Percentiles rank a stretch among this genome's conserved stretches.
These are phyloP conservation scores for Bolborhynchus lineola DNA, from an alignment of 2,113 vertebrate species.

Conservation along the genomic window DNA sequence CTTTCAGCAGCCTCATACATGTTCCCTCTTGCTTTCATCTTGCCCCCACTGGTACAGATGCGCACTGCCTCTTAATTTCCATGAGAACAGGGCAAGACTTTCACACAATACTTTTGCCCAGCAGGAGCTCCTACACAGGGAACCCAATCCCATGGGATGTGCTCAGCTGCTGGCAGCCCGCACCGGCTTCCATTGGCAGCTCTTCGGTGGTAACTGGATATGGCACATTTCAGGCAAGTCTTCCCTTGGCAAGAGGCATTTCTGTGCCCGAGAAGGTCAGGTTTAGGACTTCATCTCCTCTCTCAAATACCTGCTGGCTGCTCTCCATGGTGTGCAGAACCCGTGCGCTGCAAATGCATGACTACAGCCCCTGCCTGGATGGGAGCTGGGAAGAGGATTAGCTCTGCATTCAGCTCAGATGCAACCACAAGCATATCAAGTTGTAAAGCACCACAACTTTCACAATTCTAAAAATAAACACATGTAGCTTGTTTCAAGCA, in stretches of 20 bases:
- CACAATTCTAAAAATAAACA: conserved; percentile 58
- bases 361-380: neutral
- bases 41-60: neutral
- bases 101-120: conserved; percentile 2
- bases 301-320: conserved; percentile 1
- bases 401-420: conserved; percentile 51
- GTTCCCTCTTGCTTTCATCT: conserved; percentile 20
- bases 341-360: neutral
- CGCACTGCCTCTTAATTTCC: neutral
- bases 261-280: conserved; percentile 3
- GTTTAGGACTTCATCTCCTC: neutral
- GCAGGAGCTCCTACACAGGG: neutral
- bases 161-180: neutral
- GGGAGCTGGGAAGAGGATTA: conserved; percentile 38
- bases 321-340: neutral
- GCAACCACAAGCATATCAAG: conserved; percentile 41
- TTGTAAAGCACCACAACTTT: conserved; percentile 53
- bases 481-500: conserved; percentile 10
- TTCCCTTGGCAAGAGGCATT: neutral
- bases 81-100: neutral
- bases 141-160: neutral
- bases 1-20: conserved; percentile 25
- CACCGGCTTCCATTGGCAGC: neutral
- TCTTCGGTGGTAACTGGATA: neutral
- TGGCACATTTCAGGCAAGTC: neutral